These are phyloP conservation scores for Characodon lateralis DNA, from an alignment of 2,797 vertebrate species.

Conservation along the genomic window DNA sequence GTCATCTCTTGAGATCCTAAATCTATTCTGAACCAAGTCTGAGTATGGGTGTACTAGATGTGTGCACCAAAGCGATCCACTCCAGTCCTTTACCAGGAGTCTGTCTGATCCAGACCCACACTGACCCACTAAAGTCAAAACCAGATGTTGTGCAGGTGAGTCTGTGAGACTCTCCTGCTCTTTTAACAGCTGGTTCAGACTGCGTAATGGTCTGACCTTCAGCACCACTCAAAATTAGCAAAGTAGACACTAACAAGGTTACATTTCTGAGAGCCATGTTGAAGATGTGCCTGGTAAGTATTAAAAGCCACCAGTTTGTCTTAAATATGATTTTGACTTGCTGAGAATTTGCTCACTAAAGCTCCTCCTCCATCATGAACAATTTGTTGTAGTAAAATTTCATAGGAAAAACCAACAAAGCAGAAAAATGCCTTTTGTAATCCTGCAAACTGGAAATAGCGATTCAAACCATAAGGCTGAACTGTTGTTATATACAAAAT, in stretches of 20 bases:
- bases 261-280: constrained; percentile 4
- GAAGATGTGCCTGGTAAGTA: background rate
- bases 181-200: background rate
- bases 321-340: background rate
- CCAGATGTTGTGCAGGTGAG: constrained; percentile 8
- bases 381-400: background rate
- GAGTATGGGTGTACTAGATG: constrained; percentile 7
- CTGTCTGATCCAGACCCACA: constrained; percentile 14
- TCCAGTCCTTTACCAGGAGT: constrained; percentile 46
- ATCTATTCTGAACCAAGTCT: constrained; percentile 28
- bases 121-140: fast-evolving
- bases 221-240: background rate
- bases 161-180: background rate
- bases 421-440: background rate
- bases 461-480: background rate
- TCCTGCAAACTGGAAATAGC: background rate
- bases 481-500: background rate
- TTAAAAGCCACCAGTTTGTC: background rate
- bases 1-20: constrained; percentile 59
- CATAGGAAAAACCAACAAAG: background rate
- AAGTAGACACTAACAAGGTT: background rate
- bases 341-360: background rate
- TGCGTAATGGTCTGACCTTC: background rate
- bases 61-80: constrained; percentile 25
- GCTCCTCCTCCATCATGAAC: background rate